These are phyloP conservation scores for Montipora capitata DNA, from an alignment of 92 coral and sea anemone species.

Conservation along the genomic window DNA sequence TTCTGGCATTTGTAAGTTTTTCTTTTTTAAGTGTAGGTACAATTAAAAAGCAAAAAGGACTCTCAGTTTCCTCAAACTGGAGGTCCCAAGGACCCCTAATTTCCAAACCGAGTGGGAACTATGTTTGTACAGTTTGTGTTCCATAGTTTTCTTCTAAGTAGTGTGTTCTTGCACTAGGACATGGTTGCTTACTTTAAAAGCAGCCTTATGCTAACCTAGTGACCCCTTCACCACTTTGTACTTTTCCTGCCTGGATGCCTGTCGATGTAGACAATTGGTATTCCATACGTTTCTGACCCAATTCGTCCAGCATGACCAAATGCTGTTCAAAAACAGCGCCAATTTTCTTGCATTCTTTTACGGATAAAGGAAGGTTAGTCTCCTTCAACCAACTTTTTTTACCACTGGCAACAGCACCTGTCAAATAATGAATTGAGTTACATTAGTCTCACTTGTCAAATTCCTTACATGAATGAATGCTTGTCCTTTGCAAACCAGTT, in stretches of 20 bases:
- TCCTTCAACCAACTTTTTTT: constrained; percentile 8
- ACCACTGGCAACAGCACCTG: constrained; percentile 15
- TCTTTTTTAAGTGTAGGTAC: not conserved
- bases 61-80: not conserved
- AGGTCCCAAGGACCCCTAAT: not conserved
- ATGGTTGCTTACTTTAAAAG: too few species aligned
- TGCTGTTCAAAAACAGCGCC: constrained; percentile 8
- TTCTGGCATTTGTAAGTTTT: too few species aligned
- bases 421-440: too few species aligned
- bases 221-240: too few species aligned
- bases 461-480: not conserved
- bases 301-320: not conserved
- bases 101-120: not conserved
- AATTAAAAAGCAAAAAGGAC: not conserved
- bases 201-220: too few species aligned
- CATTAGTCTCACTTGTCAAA: too few species aligned
- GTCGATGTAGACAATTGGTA: not conserved
- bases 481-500: not conserved
- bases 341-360: not conserved
- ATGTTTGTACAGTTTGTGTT: not conserved
- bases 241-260: too few species aligned
- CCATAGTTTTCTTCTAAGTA: too few species aligned
- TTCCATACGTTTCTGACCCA: constrained; percentile 9
- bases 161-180: too few species aligned
- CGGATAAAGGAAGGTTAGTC: not conserved